Base-by-base conservation (phyloP, 2,113 vertebrate genomes). In the Oreochromis niloticus region DNA sequence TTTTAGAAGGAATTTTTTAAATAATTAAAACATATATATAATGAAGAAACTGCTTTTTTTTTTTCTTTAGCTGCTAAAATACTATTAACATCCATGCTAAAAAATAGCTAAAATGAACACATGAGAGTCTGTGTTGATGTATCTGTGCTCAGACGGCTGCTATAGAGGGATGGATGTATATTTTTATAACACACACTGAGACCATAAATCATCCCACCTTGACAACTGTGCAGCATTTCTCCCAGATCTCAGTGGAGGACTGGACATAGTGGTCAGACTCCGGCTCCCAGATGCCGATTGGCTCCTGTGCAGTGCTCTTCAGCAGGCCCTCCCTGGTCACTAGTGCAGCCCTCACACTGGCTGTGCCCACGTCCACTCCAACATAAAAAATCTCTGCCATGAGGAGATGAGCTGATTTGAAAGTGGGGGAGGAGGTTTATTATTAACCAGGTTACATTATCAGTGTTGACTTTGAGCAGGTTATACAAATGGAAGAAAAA, bases 181-280 rank as follows among this genome's bases (percentile, higher is more conserved):
- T 39, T 22, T 68, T 22, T 68, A 39, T 3, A 22, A 2, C 34
- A 39, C 61, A 66, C 34, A 2, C 34, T 22, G 34, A 2, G 10
- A 19, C 61, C 61, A 66, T 66, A 68, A 68, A 41, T 68, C 12
- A 27, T 7, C 79, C 32, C 95, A 99, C 98, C 97, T 97, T 97
- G 9, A 98, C 96, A 27, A 97, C 97, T 1, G 80, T 84, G 91
- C 98, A 98, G 94, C 98, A 99, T 3, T 97, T 97, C 1, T 95
- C 92, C 98, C 98, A 99, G 90, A 99, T 99, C 86, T 99, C 97
- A 32, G 94, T 90, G 5, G 98, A 99, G 22, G 98, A 98, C 78
- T 99, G 98, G 81, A 99, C 98, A 0, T 98, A 98, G 94, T 99
- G 96, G 85, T 97, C 97, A 5, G 95, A 71, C 6, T 82, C 95